Conservation (phyloP, 2,113 vertebrate species). For the Bagarius yarrelli region DNA sequence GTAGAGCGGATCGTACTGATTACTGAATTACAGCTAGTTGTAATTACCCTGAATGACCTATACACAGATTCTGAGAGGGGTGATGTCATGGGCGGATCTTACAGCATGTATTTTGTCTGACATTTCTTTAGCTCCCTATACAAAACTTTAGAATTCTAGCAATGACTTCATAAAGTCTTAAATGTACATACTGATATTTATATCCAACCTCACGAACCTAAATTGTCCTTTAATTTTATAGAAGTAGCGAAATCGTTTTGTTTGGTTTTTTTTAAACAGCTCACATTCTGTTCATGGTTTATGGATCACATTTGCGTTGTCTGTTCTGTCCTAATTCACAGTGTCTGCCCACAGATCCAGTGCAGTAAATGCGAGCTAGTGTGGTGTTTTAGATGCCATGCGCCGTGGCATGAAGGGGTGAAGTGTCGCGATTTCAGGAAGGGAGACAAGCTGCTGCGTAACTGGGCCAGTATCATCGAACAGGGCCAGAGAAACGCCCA, state of each 20-base stretch:
- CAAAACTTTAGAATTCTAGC: too few relatives aligned
- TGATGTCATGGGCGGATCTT: too few relatives aligned
- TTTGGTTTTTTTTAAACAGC: neutral
- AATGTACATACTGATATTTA: too few relatives aligned
- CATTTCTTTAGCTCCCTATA: too few relatives aligned
- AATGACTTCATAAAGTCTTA: too few relatives aligned
- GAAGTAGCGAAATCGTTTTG: too few relatives aligned
- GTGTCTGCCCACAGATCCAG: constrained; percentile 78
- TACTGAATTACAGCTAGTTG: too few relatives aligned
- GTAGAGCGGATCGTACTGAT: neutral
- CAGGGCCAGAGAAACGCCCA: constrained; percentile 98
- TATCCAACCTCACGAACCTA: too few relatives aligned
- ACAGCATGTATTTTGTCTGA: too few relatives aligned
- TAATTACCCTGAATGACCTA: too few relatives aligned
- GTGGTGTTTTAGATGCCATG: constrained; percentile 99
- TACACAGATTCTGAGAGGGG: too few relatives aligned
- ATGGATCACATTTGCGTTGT: neutral
- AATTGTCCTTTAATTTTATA: too few relatives aligned
- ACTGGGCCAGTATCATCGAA: constrained; percentile 93
- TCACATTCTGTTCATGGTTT: neutral
- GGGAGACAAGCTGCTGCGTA: constrained; percentile 92
- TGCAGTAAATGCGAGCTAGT: constrained; percentile 92
- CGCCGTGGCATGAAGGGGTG: constrained; percentile 94
- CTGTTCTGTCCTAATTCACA: neutral
- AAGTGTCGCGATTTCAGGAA: constrained; percentile 95